These are phyloP conservation scores for Oeneis ivallda DNA, from an alignment of 2,888 invertebrate species.

Conservation along the genomic window DNA sequence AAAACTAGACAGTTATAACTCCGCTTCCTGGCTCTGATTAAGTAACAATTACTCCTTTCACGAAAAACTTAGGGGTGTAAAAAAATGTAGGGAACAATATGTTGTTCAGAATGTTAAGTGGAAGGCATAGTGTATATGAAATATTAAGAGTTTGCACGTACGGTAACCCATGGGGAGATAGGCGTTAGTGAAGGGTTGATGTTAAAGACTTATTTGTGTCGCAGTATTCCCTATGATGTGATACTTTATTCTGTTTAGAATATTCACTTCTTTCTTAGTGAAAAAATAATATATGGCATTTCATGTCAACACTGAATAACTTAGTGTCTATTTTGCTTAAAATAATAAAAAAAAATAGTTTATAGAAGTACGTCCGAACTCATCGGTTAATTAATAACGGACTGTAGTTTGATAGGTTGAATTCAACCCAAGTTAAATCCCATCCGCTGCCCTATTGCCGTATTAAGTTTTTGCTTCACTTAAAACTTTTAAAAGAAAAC, in stretches of 20 bases:
- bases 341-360: background rate
- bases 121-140: conserved; percentile 20
- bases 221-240: background rate
- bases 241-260: conserved; percentile 1
- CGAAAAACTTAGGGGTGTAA: conserved; percentile 29
- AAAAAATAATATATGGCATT: conserved; percentile 3
- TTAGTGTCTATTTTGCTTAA: background rate
- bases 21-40: conserved; percentile 22
- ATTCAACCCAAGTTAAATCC: no score
- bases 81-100: conserved; percentile 32
- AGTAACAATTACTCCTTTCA: conserved; percentile 30
- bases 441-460: no score
- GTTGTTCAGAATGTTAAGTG: conserved; percentile 31
- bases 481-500: no score
- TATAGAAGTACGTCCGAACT: no score
- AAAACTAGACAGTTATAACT: background rate
- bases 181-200: conserved; percentile 40
- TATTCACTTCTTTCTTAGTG: no score
- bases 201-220: conserved; percentile 45
- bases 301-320: background rate
- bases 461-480: no score
- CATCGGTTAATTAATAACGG: no score
- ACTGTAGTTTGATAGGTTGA: no score
- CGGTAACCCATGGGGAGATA: background rate
- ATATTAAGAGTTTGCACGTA: conserved; percentile 25